Evolutionary conservation across 2,888 invertebrate species (phyloP), one percentile per base, ranked within the genome.

Genomic region (Melanchra persicariae): DNA sequence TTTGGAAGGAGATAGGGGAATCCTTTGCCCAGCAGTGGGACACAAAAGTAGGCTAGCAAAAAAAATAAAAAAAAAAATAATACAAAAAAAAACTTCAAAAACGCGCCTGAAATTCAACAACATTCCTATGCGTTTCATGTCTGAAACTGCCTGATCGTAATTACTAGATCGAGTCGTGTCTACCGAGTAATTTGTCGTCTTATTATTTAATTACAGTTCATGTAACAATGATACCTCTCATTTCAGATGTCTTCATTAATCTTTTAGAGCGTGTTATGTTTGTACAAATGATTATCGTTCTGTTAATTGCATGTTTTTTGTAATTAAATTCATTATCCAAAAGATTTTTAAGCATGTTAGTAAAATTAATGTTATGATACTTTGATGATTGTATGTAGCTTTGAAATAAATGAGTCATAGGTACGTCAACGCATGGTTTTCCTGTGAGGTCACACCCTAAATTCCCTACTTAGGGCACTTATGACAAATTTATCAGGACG

Each of bases 401-500:
- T 59, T 49, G 4, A 68, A 61, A 30, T 49, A 51, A 47, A 55
- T 54, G 22, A 63, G 58, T 68, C 19, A 51, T 55, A 51, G 30
- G 17, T n/a, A 51, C 37, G 17, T n/a, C n/a, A 49, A 62, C 26
- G 37, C 61, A 74, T 68, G 49, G 19, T 37, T 74, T 62, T 9
- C n/a, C 24, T 22, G 24, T 79, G 75, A 83, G 62, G 73, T 82
- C 82, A 84, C 34, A 19, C 58, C 47, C 51, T 26, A 77, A 73
- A 68, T 64, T 57, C 61, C 40, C 51, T 64, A 26, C 63, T 70
- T 58, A 57, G 55, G 37, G 22, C 59, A 66, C 71, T 81, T 72
- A 70, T 62, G 67, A 79, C 81, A 61, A 70, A 69, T 26, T 81
- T 85, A 85, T 84, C 84, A 71, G 82, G 61, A 76, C 76, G 45